Conservation (phyloP, 2,797 vertebrate species). For the Chromobotia macracanthus region DNA sequence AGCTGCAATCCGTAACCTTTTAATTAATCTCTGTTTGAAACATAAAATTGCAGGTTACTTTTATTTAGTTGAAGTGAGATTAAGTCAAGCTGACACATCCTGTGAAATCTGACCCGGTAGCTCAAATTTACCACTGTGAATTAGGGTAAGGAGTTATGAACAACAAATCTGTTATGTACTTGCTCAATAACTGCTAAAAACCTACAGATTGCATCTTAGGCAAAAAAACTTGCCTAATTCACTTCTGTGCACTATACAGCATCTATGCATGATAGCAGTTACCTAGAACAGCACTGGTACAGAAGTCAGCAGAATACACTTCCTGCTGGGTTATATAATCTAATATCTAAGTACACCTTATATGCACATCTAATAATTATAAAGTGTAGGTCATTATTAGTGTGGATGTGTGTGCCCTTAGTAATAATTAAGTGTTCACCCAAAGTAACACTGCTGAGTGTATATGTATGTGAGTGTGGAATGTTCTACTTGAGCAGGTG, state of each 20-base stretch:
- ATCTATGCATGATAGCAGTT: neutral
- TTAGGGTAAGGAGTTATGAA: too few species aligned
- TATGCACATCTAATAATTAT: slow-evolving; percentile 16
- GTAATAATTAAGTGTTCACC: slow-evolving; percentile 2
- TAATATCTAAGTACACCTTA: neutral
- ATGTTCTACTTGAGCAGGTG: slow-evolving; percentile 8
- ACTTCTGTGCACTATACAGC: neutral
- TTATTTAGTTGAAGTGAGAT: too few species aligned
- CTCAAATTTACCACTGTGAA: too few species aligned
- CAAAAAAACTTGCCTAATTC: too few species aligned
- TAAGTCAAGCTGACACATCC: too few species aligned
- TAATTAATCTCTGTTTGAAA: too few species aligned
- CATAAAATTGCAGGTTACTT: too few species aligned
- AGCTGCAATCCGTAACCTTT: too few species aligned
- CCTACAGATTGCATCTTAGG: too few species aligned
- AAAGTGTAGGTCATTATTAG: neutral
- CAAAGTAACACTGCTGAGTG: slow-evolving; percentile 1
- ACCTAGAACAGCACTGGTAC: neutral
- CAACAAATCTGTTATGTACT: too few species aligned
- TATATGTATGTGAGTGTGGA: neutral
- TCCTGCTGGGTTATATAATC: slow-evolving; percentile 5
- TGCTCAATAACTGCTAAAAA: too few species aligned
- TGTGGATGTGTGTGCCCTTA: slow-evolving; percentile 1
- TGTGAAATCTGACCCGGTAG: too few species aligned
- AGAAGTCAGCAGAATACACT: slow-evolving; percentile 9